Base-by-base conservation (phyloP, 2,888 invertebrate genomes). In the Ophraella communa region DNA sequence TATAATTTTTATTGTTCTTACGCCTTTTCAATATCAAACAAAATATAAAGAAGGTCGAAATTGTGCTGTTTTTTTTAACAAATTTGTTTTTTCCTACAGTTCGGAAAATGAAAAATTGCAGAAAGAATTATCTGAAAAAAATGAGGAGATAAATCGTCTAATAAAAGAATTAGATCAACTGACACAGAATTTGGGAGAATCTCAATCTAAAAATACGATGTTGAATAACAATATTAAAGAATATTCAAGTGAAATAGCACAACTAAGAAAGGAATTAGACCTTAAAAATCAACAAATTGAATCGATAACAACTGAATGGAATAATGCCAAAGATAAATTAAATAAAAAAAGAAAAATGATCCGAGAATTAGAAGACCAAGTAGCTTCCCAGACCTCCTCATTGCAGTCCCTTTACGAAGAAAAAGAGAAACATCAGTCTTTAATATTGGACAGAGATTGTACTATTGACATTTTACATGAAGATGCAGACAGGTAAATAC, bases 401-500 rank as follows among this genome's bases (percentile, higher is more conserved):
- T 71, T 82, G n/a, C 67, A 80, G 51, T 71, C 73, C 39, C 69
- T 73, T 69, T 17, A 71, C 14, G 76, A 79, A 4, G 73, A 73
- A 51, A 70, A 76, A 35, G 78, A 76, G 49, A 63, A 72, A 23
- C 72, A 73, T 5, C 71, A 42, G 57, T 71, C 11, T 27, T 51
- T 10, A 14, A 56, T 76, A 39, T 33, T 51, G 14, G 86, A 86
- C 68, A 84, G 83, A 65, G 86, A 84, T 72, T 85, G 83, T 1
- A 87, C 86, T 71, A 83, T 87, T 64, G 85, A 87, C 64, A 85
- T 85, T 39, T 73, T 86, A 1, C 81, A 85, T 42, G 86, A 86
- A 70, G 52, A 60, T 21, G 44, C 53, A 5, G 52, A 53, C 85
- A 68, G 49, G 45, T 70, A 42, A 68, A 64, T 44, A 7, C n/a